Evolutionary conservation across 2,888 invertebrate species (phyloP).

Genomic region (Tricholauxania praeusta): DNA sequence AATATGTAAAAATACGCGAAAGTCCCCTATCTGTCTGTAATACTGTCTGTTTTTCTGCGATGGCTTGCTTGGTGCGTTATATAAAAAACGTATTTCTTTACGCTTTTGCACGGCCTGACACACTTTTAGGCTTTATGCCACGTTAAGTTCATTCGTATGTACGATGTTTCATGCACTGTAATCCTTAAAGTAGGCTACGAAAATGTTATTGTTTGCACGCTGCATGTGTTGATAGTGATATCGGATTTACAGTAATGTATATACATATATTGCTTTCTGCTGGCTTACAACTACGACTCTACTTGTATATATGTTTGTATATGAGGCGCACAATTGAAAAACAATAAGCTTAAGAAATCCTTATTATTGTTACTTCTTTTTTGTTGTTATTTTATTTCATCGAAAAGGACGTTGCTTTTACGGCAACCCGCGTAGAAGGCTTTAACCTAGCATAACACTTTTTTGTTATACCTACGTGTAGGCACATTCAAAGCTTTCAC

Average conservation of each 20-base stretch:
- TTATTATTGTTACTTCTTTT: conserved; percentile 2
- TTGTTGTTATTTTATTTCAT: background rate
- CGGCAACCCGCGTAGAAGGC: too few species aligned
- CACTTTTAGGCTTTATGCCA: background rate
- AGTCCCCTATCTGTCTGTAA: too few species aligned
- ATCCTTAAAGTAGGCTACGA: conserved; percentile 23
- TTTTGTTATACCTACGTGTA: too few species aligned
- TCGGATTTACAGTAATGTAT: background rate
- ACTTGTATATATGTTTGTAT: background rate
- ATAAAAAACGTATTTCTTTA: background rate
- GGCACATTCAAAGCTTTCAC: too few species aligned
- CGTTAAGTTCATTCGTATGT: background rate
- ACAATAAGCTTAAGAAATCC: conserved; percentile 18
- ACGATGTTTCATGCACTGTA: background rate
- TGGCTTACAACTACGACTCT: too few species aligned
- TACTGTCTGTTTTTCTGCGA: too few species aligned
- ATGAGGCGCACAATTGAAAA: background rate
- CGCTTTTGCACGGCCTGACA: background rate
- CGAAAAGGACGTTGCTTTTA: too few species aligned
- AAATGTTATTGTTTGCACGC: conserved; percentile 11
- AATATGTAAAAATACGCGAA: too few species aligned
- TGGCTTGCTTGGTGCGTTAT: background rate
- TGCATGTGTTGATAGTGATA: conserved; percentile 1
- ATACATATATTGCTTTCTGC: too few species aligned
- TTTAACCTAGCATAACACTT: too few species aligned